Base-by-base conservation (phyloP, 92 coral and sea anemone species). In the Epizoanthus scotinus region DNA sequence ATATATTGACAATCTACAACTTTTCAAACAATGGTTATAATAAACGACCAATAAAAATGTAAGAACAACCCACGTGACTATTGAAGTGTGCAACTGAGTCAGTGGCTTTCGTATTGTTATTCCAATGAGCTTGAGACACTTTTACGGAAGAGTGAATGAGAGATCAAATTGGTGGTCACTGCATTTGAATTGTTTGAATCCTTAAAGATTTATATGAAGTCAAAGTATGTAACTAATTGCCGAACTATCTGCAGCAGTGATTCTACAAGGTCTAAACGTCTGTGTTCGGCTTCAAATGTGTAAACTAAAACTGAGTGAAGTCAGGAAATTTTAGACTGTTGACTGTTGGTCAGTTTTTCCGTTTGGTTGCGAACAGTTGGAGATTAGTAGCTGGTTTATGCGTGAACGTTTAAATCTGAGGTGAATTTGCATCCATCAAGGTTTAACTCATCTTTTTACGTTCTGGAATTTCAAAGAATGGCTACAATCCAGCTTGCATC, bases 71-170 rank as follows among this genome's bases (percentile, higher is more conserved):
- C 81, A 75, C 81, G 68, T 75, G 81, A 75, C 62, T 25, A 58
- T 47, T 47, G 52, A 47, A 47, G 52, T 47, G 52, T 47, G 52
- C 15, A 75, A 75, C 36, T 38, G 81, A 8, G 53, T 15, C 20
- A 66, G 38, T 13, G 20, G 56, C 7, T 60, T 36, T 20, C 68
- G 22, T 59, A 75, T 75, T 75, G 81, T 75, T 75, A 75, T 75
- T 59, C 68, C 81, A 75, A 75, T 75, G 68, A 58, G 56, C 56
- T 18, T 7, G 14, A 8, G 79, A 73, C 55, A 31, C 67, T 75
- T 75, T 75, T 75, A 55, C 68, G 81, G 69, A 42, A 24, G 81
- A 60, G 81, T 75, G 81, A 75, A 59, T 40, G 54, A 24, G 8
- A 59, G 68, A 75, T 75, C 81, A 58, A 53, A 21, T 36, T 75